Evolutionary conservation across 2,113 vertebrate species (phyloP), one percentile per base, ranked within the genome.

Genomic region (Silurus meridionalis): DNA sequence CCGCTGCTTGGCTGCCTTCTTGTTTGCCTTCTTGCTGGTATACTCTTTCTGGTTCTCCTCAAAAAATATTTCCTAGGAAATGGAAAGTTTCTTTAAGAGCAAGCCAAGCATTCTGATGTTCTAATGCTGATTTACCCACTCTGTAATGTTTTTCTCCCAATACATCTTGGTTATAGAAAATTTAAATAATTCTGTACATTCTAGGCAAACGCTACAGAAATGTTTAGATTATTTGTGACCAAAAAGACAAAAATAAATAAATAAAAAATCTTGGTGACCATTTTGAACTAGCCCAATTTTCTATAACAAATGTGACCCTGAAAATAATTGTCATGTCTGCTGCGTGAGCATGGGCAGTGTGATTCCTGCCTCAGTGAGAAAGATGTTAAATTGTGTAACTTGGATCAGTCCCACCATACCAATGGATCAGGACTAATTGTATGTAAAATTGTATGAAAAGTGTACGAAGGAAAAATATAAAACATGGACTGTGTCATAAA

Each of bases 1-100:
- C 80, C 97, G 95, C 93, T 97, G 99, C 91, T 97, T 97, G 4
- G 97, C 97, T 8, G 97, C 96, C 79, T 97, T 99, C 94, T 97
- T 98, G 93, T 93, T 97, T 8, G 97, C 96, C 82, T 97, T 99
- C 94, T 97, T 98, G 93, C 93, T 97, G 92, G 95, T 96, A 89
- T 89, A 93, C 15, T 98, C 97, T 63, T 94, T 96, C 87, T 96
- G 96, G 85, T 96, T 96, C 91, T 99, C 98, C 71, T 97, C 90
- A 2, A 95, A 92, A 93, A 99, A 99, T 72, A 99, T 97, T 93
- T 96, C 94, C 95, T 97, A 77, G 15, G 11, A 72, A 53, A 64
- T 0, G 74, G 52, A 85, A 28, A 0, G 74, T 63, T 52, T 11
- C 15, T 66, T 82, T 64, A 64, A 85, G 14, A 75, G 17, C 53